Evolutionary conservation across 2,113 vertebrate genomes (phyloP), one percentile per base, ranked within the genome.

Genomic region (Rhegmatorhina hoffmannsi): DNA sequence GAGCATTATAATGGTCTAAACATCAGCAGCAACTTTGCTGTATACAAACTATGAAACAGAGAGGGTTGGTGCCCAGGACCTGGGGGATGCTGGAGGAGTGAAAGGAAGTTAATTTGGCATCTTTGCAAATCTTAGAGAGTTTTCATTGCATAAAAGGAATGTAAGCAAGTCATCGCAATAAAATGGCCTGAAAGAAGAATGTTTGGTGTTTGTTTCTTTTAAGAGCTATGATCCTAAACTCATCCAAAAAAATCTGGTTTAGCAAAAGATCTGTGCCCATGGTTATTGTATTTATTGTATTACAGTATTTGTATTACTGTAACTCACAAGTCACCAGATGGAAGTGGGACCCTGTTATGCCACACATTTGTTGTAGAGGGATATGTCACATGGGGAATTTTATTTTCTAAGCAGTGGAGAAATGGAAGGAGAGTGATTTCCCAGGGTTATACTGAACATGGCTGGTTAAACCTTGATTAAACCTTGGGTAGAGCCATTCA

Each of bases 1-100:
- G 72, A 89, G 49, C 68, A 94, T 94, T 95, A 92, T 33, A 91
- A 94, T 95, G 93, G 84, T 93, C 68, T 86, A 86, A 95, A 96
- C 91, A 96, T 78, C 91, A 90, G 76, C 91, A 78, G 80, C 66
- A 95, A 34, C 87, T 95, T 90, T 66, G 63, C 44, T 78, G 64
- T 84, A 4, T 26, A 82, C 52, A 84, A 88, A 86, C 38, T 17
- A 52, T 44, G 50, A 88, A 90, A 90, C 70, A 92, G 72, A 67
- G 36, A 62, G 14, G 17, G 73, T 5, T 92, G 67, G 19, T 90
- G 64, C 60, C 60, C 56, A 79, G 64, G 62, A 92, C 60, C 60
- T 2, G 1, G 36, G 79, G 56, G 11, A 36, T 85, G 72, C 26
- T 78, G 44, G 28, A 92, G 40, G 44, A 84, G 5, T 43, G 52